phyloP scores from a whole-genome alignment of 2,888 invertebrate genomes.

The Caenorhabditis zanzibari region DNA sequence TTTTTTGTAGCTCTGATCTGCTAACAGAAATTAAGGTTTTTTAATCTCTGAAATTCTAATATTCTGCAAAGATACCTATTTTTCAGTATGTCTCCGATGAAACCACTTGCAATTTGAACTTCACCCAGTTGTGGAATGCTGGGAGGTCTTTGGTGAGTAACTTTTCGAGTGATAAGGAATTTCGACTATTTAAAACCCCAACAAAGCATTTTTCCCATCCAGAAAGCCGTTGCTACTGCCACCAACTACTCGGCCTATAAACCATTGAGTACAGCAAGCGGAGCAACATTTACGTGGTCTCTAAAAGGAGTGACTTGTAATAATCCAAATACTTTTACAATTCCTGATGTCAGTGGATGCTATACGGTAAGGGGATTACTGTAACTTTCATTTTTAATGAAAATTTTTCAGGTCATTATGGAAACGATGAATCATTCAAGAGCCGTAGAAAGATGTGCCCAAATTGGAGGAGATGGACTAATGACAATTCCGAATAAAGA shows the following conservation, averaged over 20 bases:
- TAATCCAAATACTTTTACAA: not conserved
- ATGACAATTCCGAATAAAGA: constrained; percentile 15
- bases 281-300: not conserved
- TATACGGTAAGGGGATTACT: not conserved
- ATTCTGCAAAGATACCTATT: no score
- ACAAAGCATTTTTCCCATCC: not conserved
- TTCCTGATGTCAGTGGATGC: constrained; percentile 4
- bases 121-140: not conserved
- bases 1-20: no score
- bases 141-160: not conserved
- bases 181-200: no score
- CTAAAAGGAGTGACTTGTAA: not conserved
- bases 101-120: not conserved
- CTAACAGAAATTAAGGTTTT: no score
- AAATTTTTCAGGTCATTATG: not conserved
- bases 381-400: not conserved
- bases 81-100: constrained; percentile 10
- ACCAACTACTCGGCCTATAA: constrained; percentile 1
- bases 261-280: not conserved
- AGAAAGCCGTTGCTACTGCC: not conserved
- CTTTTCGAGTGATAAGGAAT: not conserved
- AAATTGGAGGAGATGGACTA: constrained; percentile 3
- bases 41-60: no score
- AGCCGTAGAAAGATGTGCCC: not conserved
- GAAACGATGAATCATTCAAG: no score